A percentile compares a stretch with the other conserved stretches of the same genome.
phyloP scores from a whole-genome alignment of 2,113 vertebrate genomes.

The Phrynosoma blainvillii region DNA sequence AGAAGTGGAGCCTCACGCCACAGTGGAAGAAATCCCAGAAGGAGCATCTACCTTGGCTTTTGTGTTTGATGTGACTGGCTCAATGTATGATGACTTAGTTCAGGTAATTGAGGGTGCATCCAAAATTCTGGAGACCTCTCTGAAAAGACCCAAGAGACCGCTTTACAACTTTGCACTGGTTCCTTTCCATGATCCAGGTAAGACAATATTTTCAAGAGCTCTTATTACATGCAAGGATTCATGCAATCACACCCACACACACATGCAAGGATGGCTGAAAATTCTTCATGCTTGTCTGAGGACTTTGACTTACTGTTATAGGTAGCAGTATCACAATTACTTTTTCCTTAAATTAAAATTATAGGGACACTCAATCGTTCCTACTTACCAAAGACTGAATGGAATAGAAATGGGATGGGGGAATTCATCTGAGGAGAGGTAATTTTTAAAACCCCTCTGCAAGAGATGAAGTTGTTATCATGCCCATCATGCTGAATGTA shows the following conservation, averaged over 20 bases:
- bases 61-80: conserved; percentile 98
- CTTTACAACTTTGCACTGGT: conserved; percentile 96
- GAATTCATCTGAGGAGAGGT: not conserved
- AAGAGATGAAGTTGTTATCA: not conserved
- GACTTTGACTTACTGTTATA: not conserved
- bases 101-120: conserved; percentile 98
- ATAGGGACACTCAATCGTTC: not conserved
- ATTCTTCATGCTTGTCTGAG: not conserved
- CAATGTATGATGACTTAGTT: conserved; percentile 98
- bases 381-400: not conserved
- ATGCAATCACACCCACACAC: not conserved
- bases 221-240: not conserved
- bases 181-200: conserved; percentile 98
- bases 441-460: not conserved
- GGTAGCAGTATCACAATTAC: not conserved
- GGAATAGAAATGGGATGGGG: no score
- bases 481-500: not conserved
- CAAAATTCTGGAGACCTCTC: conserved; percentile 95
- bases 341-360: not conserved
- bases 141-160: conserved; percentile 90
- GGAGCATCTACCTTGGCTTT: conserved; percentile 96
- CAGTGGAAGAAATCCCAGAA: conserved; percentile 82
- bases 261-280: not conserved
- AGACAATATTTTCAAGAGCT: not conserved
- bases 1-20: conserved; percentile 41